These are phyloP conservation scores for Drosophila bifasciata DNA, from an alignment of 1,140 invertebrate species.

Conservation along the genomic window DNA sequence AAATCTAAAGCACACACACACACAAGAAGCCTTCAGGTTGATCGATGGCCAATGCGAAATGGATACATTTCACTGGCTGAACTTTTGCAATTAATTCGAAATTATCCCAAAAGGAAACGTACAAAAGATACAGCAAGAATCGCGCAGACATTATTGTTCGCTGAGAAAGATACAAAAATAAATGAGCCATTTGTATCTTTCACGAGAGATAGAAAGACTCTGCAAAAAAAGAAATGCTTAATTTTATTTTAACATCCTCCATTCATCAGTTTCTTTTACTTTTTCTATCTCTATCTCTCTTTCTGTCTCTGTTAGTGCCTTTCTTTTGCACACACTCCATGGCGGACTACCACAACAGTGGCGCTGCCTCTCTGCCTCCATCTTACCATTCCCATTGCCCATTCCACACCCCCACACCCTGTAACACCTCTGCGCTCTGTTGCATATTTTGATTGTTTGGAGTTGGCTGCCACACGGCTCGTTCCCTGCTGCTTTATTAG, in stretches of 20 bases:
- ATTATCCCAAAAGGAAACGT: slow-evolving; percentile 22
- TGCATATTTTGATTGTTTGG: slow-evolving; percentile 26
- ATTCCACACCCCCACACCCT: background rate
- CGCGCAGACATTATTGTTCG: slow-evolving; percentile 39
- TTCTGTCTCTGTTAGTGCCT: slow-evolving; percentile 42
- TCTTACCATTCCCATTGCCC: slow-evolving; percentile 1
- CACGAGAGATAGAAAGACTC: slow-evolving; percentile 13
- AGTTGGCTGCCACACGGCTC: background rate
- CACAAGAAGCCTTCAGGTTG: background rate
- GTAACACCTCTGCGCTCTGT: slow-evolving; percentile 1
- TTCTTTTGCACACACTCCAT: slow-evolving; percentile 44
- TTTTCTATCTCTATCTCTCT: slow-evolving; percentile 36
- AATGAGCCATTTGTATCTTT: slow-evolving; percentile 56
- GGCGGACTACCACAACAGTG: slow-evolving; percentile 71
- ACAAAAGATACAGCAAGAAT: slow-evolving; percentile 19
- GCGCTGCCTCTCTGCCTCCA: background rate
- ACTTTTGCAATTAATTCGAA: slow-evolving; percentile 45
- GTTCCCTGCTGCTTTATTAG: slow-evolving; percentile 56
- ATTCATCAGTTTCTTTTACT: slow-evolving; percentile 32
- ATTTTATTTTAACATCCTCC: slow-evolving; percentile 48
- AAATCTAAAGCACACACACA: slow-evolving; percentile 4
- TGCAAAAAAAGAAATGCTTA: slow-evolving; percentile 49
- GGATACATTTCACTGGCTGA: slow-evolving; percentile 22
- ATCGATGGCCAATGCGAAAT: slow-evolving; percentile 14
- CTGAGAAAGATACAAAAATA: slow-evolving; percentile 22